Percentiles rank a stretch among this genome's conserved stretches.
Conservation (phyloP, 2,113 vertebrate species). For the Hystrix cristata region DNA sequence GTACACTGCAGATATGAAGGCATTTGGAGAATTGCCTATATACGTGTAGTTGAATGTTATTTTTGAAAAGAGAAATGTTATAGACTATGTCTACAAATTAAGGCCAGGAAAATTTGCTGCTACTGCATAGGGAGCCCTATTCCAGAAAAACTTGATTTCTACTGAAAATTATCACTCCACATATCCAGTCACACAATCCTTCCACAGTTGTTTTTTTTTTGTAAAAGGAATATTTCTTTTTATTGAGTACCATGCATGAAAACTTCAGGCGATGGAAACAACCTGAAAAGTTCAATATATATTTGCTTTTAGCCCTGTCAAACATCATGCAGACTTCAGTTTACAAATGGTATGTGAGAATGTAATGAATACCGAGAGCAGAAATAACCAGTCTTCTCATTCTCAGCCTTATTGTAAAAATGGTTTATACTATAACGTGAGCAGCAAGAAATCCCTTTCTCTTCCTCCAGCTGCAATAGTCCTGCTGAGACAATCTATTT, state of each 20-base stretch:
- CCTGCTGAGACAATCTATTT: slow-evolving; percentile 73
- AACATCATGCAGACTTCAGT: neutral
- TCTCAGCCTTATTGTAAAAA: slow-evolving; percentile 65
- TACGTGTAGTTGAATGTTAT: neutral
- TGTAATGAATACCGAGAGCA: neutral
- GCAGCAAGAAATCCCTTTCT: slow-evolving; percentile 60
- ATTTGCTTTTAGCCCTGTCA: neutral
- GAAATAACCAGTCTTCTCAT: neutral
- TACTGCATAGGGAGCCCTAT: too few species aligned
- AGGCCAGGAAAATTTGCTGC: neutral
- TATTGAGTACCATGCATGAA: neutral
- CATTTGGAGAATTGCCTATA: neutral
- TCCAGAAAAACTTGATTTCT: neutral
- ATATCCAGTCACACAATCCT: neutral
- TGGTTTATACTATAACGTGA: slow-evolving; percentile 74
- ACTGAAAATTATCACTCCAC: neutral
- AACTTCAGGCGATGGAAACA: neutral
- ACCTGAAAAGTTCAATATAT: neutral
- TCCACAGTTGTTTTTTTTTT: neutral
- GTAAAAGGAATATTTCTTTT: neutral
- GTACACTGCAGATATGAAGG: neutral
- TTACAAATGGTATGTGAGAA: neutral
- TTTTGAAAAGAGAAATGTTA: slow-evolving; percentile 12
- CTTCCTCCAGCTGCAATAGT: slow-evolving; percentile 77
- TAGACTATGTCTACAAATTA: neutral